phyloP scores from a whole-genome alignment of 1,140 invertebrate species.

The Saccostrea cuccullata region DNA sequence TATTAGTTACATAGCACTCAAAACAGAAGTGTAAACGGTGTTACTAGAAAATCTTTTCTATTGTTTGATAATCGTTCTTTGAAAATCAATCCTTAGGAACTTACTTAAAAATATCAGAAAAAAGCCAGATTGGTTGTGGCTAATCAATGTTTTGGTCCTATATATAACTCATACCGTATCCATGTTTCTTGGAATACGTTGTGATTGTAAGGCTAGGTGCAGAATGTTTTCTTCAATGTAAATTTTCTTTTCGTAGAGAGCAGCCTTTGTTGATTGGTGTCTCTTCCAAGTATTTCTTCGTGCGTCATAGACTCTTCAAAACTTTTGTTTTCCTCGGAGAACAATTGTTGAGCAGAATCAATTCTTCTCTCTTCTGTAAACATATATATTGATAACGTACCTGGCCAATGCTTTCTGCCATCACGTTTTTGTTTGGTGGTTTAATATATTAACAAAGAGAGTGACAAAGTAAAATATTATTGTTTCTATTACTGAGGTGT shows the following conservation, averaged over 20 bases:
- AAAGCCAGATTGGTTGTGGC: no score
- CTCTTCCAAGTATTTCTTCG: neutral
- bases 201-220: neutral
- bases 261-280: neutral
- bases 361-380: neutral
- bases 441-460: neutral
- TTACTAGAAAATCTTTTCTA: neutral
- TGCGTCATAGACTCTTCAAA: conserved; percentile 13
- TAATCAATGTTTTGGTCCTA: neutral
- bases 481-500: neutral
- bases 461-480: neutral
- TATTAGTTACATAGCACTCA: neutral
- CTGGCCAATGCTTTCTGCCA: neutral
- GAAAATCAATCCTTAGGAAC: neutral
- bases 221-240: neutral
- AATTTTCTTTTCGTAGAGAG: neutral
- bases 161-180: neutral
- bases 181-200: neutral
- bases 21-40: neutral
- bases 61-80: neutral
- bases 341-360: neutral
- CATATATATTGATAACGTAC: conserved; percentile 1
- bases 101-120: no score
- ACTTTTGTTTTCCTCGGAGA: neutral
- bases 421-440: neutral